Evolutionary conservation across 2,113 vertebrate genomes (phyloP), one percentile per base, ranked within the genome.

Genomic region (Salvelinus sp.): DNA sequence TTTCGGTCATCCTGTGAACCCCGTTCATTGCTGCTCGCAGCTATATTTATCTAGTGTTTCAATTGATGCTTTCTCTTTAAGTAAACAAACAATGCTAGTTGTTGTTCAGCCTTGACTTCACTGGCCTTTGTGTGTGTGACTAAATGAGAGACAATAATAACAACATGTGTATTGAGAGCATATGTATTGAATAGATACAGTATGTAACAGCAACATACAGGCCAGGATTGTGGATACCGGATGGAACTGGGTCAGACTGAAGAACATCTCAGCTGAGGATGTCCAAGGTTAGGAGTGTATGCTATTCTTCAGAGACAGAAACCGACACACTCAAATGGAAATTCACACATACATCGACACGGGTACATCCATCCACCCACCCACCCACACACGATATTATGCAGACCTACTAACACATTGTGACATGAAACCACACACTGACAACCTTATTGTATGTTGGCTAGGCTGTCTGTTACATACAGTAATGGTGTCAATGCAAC

Each of bases 401-500:
- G 54, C 54, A 57, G 3, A 57, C 54, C 12, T 47, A 48, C 27
- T 1, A 7, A 0, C 64, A 67, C 23, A 50, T 69, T 69, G 38
- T 44, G 38, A 44, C 38, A 44, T 44, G 38, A 44, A 44, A 44
- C 38, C 38, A 44, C 9, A 9, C 38, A 44, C 38, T 10, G 9
- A 44, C 38, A 44, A 44, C 38, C 38, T 44, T 44, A 44, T 44
- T 44, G 38, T 44, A 44, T 44, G 38, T 44, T 44, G 38, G 9
- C 48, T 16, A 54, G 58, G 58, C n/a, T 62, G n/a, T 22, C 58
- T 62, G 6, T 23, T 7, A 62, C n/a, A 62, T 23, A 69, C 44
- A 27, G 30, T 82, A 69, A 22, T 60, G 73, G 80, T 74, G 65
- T 65, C 23, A 30, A 25, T 74, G 80, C 76, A 33, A 63, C 79